Base-by-base conservation (phyloP, 2,113 vertebrate genomes). In the Marmota monax region DNA sequence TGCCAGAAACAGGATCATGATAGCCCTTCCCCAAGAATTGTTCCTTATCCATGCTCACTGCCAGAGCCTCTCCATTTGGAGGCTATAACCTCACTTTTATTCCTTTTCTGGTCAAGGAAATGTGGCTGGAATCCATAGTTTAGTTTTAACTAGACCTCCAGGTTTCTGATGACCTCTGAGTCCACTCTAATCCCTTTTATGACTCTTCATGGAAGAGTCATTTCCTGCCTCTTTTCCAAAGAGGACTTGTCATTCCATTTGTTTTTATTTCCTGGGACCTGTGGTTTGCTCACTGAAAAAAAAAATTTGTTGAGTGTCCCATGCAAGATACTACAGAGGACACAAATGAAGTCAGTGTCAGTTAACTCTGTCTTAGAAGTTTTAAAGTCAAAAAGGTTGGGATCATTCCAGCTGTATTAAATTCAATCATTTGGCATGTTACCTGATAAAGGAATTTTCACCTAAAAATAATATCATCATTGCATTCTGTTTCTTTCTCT, bases 191-290 rank as follows among this genome's bases (percentile, higher is more conserved):
- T 2, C 37, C 23, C 32, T 84, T 48, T 25, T 69, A n/a, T 22
- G 61, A 45, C 45, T 45, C 45, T 45, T 84, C 87, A 61, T 67
- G 27, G 32, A 87, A 80, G 14, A 29, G 2, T 37, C 37, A 13
- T 22, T 4, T 25, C 69, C 32, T 29, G 6, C 2, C 74, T 96
- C 39, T 94, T 90, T 93, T n/a, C 63, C 79, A 95, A 91, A 82
- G 88, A 22, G 27, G 29, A 61, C 80, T 72, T 51, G 13, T 27
- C 72, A 69, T 73, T 63, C n/a, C 23, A 25, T 25, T 84, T 39
- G 11, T 2, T 84, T 90, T 82, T 48, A 42, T 76, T 18, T 80
- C 34, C 51, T 6, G 29, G 42, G 32, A 58, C 27, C 11, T 39
- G 18, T 6, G 77, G 58, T 32, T 53, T 89, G 39, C 80, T 74